Conservation (phyloP, 2,888 invertebrate species). For the Pandemis heparana region DNA sequence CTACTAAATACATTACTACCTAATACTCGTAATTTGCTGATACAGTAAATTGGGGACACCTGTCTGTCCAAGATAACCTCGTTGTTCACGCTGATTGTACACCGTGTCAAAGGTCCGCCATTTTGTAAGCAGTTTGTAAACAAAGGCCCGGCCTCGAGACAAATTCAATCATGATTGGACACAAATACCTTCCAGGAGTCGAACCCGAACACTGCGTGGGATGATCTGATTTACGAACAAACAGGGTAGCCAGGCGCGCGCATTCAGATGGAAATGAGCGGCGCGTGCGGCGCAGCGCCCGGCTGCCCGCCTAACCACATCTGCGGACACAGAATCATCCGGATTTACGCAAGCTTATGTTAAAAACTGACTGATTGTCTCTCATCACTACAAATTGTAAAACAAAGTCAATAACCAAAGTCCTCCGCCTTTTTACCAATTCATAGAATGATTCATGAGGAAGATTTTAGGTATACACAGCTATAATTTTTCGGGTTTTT, state of each 20-base stretch:
- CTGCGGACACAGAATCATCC: too few relatives aligned
- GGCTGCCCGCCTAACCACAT: too few relatives aligned
- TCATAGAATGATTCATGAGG: too few relatives aligned
- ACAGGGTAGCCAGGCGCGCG: not conserved
- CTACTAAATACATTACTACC: too few relatives aligned
- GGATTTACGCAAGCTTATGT: too few relatives aligned
- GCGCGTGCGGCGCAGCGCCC: not conserved
- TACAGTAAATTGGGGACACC: not conserved
- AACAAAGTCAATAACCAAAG: too few relatives aligned
- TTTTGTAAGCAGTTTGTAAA: not conserved
- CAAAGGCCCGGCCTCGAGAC: not conserved
- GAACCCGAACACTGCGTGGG: not conserved
- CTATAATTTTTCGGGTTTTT: too few relatives aligned
- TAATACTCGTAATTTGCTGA: too few relatives aligned
- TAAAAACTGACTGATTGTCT: too few relatives aligned
- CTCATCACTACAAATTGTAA: too few relatives aligned
- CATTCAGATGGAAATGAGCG: slow-evolving; percentile 6
- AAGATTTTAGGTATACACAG: too few relatives aligned
- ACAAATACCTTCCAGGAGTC: not conserved
- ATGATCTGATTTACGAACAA: not conserved
- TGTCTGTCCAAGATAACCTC: not conserved
- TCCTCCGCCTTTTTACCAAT: too few relatives aligned
- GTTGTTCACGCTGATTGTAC: not conserved
- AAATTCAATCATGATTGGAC: not conserved
- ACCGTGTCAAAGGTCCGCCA: not conserved